Conservation (phyloP, 2,888 invertebrate species). For the Lapara coniferarum region DNA sequence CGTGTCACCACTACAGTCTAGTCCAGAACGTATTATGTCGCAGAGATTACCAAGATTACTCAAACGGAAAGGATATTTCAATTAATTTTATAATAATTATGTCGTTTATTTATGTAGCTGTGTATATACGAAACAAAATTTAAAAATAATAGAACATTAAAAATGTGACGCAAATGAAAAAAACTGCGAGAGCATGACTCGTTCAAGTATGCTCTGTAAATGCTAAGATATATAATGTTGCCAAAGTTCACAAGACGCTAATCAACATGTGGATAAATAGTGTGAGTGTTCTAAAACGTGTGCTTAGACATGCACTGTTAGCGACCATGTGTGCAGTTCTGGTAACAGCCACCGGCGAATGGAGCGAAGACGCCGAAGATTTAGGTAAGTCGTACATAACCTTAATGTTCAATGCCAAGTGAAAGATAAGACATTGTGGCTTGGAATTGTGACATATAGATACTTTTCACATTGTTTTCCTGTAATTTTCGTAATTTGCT, state of each 20-base stretch:
- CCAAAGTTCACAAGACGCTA: conserved; percentile 37
- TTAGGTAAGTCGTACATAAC: conserved; percentile 60
- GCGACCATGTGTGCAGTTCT: conserved; percentile 55
- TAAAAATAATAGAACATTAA: neutral
- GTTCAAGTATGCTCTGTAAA: neutral
- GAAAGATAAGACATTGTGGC: neutral
- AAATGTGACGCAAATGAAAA: neutral
- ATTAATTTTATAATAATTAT: conserved; percentile 28
- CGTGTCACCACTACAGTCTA: conserved; percentile 49
- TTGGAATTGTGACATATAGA: neutral
- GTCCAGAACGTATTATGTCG: conserved; percentile 49
- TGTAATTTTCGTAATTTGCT: conserved; percentile 6
- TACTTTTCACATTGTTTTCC: neutral
- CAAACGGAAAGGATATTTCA: conserved; percentile 38
- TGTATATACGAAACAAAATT: neutral
- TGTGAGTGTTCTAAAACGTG: conserved; percentile 49
- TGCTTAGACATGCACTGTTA: conserved; percentile 54
- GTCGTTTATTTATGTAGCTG: neutral
- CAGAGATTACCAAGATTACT: conserved; percentile 50
- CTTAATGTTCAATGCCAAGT: conserved; percentile 9
- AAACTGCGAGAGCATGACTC: neutral
- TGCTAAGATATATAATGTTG: conserved; percentile 34
- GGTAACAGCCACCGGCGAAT: conserved; percentile 72
- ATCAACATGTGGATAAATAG: conserved; percentile 43
- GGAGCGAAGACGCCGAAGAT: conserved; percentile 80